A percentile compares a stretch with the other conserved stretches of the same genome.
These are phyloP conservation scores for Phycodurus eques DNA, from an alignment of 2,113 vertebrate genomes.

Conservation along the genomic window DNA sequence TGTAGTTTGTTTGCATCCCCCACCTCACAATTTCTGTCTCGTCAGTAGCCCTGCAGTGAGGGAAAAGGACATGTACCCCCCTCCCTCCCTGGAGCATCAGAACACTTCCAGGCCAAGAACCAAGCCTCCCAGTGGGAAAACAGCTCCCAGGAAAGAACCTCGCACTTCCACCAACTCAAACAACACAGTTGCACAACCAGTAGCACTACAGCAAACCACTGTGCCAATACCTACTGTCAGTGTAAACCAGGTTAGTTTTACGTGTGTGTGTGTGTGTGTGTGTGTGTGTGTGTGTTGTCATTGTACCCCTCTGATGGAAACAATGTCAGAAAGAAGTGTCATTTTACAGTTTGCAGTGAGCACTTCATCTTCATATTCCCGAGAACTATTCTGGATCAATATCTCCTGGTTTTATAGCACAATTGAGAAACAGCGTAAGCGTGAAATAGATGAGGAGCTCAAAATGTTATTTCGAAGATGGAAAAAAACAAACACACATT, in stretches of 20 bases:
- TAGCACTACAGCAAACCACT: conserved; percentile 41
- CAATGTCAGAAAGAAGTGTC: neutral
- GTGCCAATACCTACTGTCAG: conserved; percentile 42
- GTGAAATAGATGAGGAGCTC: neutral
- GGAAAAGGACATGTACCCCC: conserved; percentile 84
- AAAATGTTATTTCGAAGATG: neutral
- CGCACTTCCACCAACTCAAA: conserved; percentile 69
- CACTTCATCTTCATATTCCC: neutral
- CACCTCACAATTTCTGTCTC: conserved; percentile 4
- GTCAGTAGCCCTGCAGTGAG: conserved; percentile 81
- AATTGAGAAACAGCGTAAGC: conserved; percentile 10
- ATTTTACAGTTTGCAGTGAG: neutral
- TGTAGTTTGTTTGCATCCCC: neutral
- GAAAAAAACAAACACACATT: neutral
- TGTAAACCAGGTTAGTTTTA: conserved; percentile 52
- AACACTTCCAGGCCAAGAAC: conserved; percentile 83
- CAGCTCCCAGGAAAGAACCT: conserved; percentile 91
- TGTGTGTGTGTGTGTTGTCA: neutral
- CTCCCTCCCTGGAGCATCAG: conserved; percentile 56
- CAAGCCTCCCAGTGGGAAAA: conserved; percentile 83
- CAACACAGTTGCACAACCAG: conserved; percentile 55
- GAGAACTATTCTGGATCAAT: conserved; percentile 25
- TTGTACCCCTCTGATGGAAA: neutral
- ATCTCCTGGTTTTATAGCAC: conserved; percentile 24
- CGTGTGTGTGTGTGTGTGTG: neutral